Base-by-base conservation (phyloP, 2,797 vertebrate genomes). In the Poeciliopsis presidionis region DNA sequence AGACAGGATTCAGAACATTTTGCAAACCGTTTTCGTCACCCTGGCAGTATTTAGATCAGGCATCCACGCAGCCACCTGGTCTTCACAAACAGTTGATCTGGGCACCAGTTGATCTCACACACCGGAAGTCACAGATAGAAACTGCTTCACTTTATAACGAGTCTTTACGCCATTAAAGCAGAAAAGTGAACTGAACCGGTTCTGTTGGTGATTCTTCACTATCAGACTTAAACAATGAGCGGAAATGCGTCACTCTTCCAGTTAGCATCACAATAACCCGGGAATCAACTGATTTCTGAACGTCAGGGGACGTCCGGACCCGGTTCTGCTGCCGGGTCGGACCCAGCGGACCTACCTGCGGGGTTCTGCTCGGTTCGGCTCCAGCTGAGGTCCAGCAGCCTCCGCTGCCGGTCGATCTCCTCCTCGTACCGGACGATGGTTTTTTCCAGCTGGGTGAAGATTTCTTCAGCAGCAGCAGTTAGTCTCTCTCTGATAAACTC, bases 401-500 rank as follows among this genome's bases (percentile, higher is more conserved):
- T 67, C 12, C 59, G 28, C 65, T 67, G 65, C 12, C 63, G 65
- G 39, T 69, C 20, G 39, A 69, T 25, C 39, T 41, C 39, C 39
- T 41, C 39, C 39, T 41, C 39, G 39, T 41, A 41, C 39, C 39
- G 39, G 36, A 69, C 36, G 39, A 69, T 41, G 65, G 39, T 69
- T 69, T 69, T 43, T 7, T 69, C 65, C 65, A 69, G 8, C 65
- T 69, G n/a, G 4, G 65, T 25, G 65, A 69, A 69, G 65, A 67
- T 67, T 67, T 67, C 63, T 13, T 69, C 65, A 41, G 65, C 65
- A 69, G 63, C 63, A 41, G 36, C 63, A 67, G 63, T 67, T 41
- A 67, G 63, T 67, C 63, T 67, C 63, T 67, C 36, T 67, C 63
- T 67, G 63, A 67, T 67, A 67, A 67, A 67, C 65, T 67, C 36